phyloP scores from a whole-genome alignment of 2,888 invertebrate species.

The Clivina fossor region DNA sequence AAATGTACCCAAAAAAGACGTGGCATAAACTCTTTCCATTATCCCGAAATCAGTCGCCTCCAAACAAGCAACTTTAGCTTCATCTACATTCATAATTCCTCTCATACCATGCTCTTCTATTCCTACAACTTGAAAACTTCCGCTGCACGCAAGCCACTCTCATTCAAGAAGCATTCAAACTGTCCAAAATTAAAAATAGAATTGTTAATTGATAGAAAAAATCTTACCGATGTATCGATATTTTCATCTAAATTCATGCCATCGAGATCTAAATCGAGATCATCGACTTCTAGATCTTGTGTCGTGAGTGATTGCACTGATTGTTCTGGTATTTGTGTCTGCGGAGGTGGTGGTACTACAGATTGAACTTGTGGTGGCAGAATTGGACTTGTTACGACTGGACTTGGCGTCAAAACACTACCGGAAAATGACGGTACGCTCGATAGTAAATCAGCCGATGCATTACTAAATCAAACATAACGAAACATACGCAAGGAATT shows the following conservation, averaged over 20 bases:
- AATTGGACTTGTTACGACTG: slow-evolving; percentile 39
- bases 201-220: no score
- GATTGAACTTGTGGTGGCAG: slow-evolving; percentile 44
- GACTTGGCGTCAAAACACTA: slow-evolving; percentile 33
- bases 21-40: no score
- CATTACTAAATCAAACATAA: slow-evolving; percentile 1
- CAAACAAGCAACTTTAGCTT: no score
- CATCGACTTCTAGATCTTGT: slow-evolving; percentile 54
- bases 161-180: no score
- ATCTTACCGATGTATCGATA: slow-evolving; percentile 71
- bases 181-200: no score
- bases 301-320: no score
- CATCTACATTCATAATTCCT: no score
- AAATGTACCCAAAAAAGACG: no score
- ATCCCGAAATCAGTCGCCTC: no score
- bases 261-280: slow-evolving; percentile 82
- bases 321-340: slow-evolving; percentile 10
- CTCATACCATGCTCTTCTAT: no score
- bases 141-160: no score
- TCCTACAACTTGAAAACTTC: no score
- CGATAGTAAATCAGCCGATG: slow-evolving; percentile 39
- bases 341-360: slow-evolving; percentile 17
- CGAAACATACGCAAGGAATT: background rate
- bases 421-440: slow-evolving; percentile 8
- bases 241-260: slow-evolving; percentile 78